Conservation (phyloP, 1,140 invertebrate species). For the Heliothis subflexa region DNA sequence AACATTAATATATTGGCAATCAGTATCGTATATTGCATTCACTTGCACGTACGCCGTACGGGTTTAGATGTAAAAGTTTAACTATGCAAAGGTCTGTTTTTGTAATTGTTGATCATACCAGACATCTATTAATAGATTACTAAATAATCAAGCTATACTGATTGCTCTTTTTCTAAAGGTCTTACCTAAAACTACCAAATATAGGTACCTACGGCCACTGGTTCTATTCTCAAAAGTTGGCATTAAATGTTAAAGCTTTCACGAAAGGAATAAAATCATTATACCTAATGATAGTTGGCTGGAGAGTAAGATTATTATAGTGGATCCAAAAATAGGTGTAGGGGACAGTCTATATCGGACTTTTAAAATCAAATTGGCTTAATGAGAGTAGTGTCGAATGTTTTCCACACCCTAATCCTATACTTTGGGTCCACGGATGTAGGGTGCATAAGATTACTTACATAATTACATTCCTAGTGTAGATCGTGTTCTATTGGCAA, state of each 20-base stretch:
- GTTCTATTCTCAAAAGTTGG: too few species aligned
- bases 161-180: too few species aligned
- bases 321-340: not conserved
- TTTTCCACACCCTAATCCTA: not conserved
- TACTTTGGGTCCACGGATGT: not conserved
- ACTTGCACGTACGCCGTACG: constrained; percentile 3
- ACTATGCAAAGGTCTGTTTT: not conserved
- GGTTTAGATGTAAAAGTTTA: constrained; percentile 14
- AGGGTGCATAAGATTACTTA: constrained; percentile 32
- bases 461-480: constrained; percentile 36
- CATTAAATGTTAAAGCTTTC: too few species aligned
- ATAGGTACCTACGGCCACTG: too few species aligned
- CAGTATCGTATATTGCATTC: constrained; percentile 29
- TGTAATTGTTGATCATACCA: too few species aligned
- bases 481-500: constrained; percentile 17
- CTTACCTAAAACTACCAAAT: too few species aligned
- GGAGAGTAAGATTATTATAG: too few species aligned
- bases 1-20: not conserved
- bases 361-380: not conserved
- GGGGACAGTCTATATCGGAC: not conserved
- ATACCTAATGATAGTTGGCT: too few species aligned
- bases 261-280: too few species aligned
- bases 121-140: too few species aligned
- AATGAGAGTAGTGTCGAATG: not conserved
- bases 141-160: too few species aligned